Conservation (phyloP, 2,113 vertebrate genomes). For the Panthera leo region DNA sequence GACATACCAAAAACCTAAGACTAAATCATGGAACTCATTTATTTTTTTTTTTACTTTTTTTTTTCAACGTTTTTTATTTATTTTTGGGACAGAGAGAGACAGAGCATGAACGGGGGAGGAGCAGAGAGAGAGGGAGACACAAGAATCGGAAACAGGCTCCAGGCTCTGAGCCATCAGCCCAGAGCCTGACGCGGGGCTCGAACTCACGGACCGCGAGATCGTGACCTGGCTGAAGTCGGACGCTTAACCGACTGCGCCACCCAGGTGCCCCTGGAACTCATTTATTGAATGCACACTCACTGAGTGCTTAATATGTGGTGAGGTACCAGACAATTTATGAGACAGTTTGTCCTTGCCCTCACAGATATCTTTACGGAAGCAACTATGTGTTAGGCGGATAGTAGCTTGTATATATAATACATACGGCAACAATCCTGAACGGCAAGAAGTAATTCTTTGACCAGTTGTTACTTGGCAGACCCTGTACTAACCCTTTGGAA, state of each 20-base stretch:
- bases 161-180: no score
- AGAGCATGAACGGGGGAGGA: no score
- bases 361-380: not conserved
- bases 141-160: no score
- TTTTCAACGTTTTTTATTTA: no score
- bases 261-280: not conserved
- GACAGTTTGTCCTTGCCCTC: not conserved
- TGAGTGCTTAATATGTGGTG: not conserved
- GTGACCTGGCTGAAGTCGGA: no score
- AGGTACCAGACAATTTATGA: not conserved
- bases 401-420: not conserved
- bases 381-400: not conserved
- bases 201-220: no score
- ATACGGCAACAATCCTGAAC: not conserved
- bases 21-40: not conserved
- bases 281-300: not conserved
- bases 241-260: no score
- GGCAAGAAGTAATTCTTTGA: not conserved
- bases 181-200: no score
- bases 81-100: no score
- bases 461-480: not conserved
- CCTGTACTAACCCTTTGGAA: not conserved
- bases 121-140: no score
- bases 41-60: no score
- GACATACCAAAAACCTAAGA: not conserved